Percentiles rank a stretch among this genome's conserved stretches.
Evolutionary conservation across 2,888 invertebrate genomes (phyloP).

Genomic region (Pterostichus madidus): DNA sequence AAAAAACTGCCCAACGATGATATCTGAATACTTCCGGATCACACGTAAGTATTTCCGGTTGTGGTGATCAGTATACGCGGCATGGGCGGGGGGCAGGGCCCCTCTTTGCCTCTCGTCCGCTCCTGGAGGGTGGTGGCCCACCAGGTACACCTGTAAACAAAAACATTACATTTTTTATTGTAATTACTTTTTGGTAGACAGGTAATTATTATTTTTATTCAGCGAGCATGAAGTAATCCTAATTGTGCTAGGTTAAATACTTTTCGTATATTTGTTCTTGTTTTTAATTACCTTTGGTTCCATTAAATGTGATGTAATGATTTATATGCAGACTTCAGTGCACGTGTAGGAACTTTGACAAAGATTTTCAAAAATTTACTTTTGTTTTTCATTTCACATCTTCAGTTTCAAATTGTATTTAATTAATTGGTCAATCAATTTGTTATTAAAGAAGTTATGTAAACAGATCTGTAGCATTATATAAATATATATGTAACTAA

Average conservation of each 20-base stretch:
- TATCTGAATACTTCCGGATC: slow-evolving; percentile 87
- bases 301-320: too few species aligned
- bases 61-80: slow-evolving; percentile 85
- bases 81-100: slow-evolving; percentile 80
- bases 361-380: too few species aligned
- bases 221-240: not conserved
- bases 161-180: not conserved
- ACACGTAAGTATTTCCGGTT: slow-evolving; percentile 87
- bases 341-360: too few species aligned
- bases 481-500: too few species aligned
- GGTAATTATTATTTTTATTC: slow-evolving; percentile 4
- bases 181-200: slow-evolving; percentile 34
- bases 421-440: too few species aligned
- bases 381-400: too few species aligned
- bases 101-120: slow-evolving; percentile 89
- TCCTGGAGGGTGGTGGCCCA: slow-evolving; percentile 94
- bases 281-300: not conserved
- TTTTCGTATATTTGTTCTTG: not conserved
- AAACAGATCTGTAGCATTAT: too few species aligned
- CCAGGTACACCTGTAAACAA: slow-evolving; percentile 87
- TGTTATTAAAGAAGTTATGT: too few species aligned
- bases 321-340: too few species aligned
- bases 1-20: slow-evolving; percentile 95
- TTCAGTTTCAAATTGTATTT: too few species aligned
- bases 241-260: not conserved